A percentile compares a stretch with the other conserved stretches of the same genome.
phyloP scores from a whole-genome alignment of 2,797 vertebrate species.

The Tenualosa thibaudeaui region DNA sequence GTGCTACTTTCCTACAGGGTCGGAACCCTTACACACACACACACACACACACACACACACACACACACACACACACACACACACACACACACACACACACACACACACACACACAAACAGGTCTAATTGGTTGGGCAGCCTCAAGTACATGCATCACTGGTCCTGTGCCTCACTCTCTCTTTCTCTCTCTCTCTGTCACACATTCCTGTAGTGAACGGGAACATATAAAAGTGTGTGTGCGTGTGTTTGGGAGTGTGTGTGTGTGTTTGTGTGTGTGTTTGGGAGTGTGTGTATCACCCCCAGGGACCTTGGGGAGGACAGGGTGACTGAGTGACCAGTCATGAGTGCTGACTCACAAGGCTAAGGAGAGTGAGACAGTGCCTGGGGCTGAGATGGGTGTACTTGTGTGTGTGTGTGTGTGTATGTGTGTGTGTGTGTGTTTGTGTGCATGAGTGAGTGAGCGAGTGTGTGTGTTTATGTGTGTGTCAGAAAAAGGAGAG shows the following conservation, averaged over 20 bases:
- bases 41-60: constrained; percentile 40
- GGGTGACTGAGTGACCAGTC: constrained; percentile 13
- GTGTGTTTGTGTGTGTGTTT: constrained; percentile 25
- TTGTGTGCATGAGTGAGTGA: not conserved
- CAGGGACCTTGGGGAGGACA: not conserved
- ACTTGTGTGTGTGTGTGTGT: not conserved
- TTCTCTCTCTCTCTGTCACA: not conserved
- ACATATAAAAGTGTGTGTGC: not conserved
- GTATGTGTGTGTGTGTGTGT: constrained; percentile 6
- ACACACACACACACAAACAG: constrained; percentile 30
- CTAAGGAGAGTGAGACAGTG: not conserved
- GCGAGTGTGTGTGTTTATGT: too few relatives aligned
- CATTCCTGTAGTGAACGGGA: not conserved
- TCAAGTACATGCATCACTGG: constrained; percentile 67
- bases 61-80: constrained; percentile 26
- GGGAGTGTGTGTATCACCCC: constrained; percentile 19
- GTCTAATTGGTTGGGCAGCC: constrained; percentile 54
- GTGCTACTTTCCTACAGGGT: constrained; percentile 58
- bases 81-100: constrained; percentile 34
- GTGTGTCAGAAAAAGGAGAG: too few relatives aligned
- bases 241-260: not conserved
- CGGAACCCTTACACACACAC: constrained; percentile 49
- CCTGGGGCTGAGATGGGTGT: not conserved
- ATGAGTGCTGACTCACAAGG: not conserved
- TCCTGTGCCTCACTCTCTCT: constrained; percentile 51